phyloP scores from a whole-genome alignment of 2,888 invertebrate genomes.

The Slavum lentiscoides region DNA sequence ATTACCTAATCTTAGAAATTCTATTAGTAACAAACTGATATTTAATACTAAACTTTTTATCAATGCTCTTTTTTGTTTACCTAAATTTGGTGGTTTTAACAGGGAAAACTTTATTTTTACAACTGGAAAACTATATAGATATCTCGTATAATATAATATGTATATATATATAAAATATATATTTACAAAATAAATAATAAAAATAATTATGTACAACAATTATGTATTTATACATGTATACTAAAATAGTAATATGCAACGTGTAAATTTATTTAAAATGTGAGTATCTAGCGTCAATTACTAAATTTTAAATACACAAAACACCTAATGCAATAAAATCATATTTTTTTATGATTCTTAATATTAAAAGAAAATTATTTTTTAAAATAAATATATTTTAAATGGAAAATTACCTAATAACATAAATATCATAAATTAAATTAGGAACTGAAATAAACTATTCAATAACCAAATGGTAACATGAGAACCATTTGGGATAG shows the following conservation, averaged over 20 bases:
- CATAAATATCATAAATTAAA: neutral
- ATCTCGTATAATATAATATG: neutral
- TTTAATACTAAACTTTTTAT: too few relatives aligned
- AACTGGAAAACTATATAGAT: neutral
- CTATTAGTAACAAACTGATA: too few relatives aligned
- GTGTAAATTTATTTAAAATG: constrained; percentile 5
- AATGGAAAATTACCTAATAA: constrained; percentile 9
- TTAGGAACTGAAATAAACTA: constrained; percentile 39
- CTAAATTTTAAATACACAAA: constrained; percentile 7
- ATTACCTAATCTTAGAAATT: too few relatives aligned
- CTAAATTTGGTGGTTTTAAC: neutral
- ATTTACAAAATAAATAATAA: constrained; percentile 9
- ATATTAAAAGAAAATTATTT: constrained; percentile 6
- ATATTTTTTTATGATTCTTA: neutral
- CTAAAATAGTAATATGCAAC: neutral
- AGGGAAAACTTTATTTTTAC: neutral
- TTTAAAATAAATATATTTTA: constrained; percentile 15
- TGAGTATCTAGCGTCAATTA: neutral
- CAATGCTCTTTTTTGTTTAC: too few relatives aligned
- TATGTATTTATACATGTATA: constrained; percentile 4
- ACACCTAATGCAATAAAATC: neutral
- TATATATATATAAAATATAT: too few relatives aligned
- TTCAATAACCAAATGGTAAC: constrained; percentile 39
- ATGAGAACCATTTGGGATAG: constrained; percentile 28
- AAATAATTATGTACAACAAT: neutral